phyloP scores from a whole-genome alignment of 2,888 invertebrate species.

The Agrotis puta region DNA sequence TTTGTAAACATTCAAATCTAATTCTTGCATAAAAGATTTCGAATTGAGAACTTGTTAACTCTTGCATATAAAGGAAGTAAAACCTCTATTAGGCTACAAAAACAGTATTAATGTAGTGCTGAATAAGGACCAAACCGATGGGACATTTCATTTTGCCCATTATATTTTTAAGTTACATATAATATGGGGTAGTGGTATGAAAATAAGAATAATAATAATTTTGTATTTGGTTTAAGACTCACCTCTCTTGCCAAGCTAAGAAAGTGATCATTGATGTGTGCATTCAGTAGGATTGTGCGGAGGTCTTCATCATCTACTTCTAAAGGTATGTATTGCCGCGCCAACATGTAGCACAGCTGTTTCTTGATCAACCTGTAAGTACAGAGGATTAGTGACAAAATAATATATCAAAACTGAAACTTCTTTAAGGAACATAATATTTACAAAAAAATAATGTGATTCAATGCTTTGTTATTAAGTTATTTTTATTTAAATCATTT shows the following conservation, averaged over 20 bases:
- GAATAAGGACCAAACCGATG: too few relatives aligned
- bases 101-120: background rate
- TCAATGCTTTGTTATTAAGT: too few relatives aligned
- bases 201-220: background rate
- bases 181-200: too few relatives aligned
- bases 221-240: constrained; percentile 27
- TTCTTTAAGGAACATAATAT: too few relatives aligned
- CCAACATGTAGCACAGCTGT: constrained; percentile 98
- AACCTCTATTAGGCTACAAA: background rate
- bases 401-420: too few relatives aligned
- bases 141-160: too few relatives aligned
- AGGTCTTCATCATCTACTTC: constrained; percentile 96
- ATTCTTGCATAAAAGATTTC: background rate
- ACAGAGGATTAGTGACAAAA: constrained; percentile 2
- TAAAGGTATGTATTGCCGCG: constrained; percentile 97
- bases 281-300: constrained; percentile 97
- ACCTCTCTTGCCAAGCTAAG: constrained; percentile 97
- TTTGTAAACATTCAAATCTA: background rate
- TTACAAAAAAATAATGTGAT: too few relatives aligned
- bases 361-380: constrained; percentile 94
- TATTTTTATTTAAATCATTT: too few relatives aligned
- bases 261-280: constrained; percentile 98
- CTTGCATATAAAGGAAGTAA: background rate
- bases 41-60: background rate
- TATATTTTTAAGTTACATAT: too few relatives aligned